Evolutionary conservation across 2,113 vertebrate genomes (phyloP).

Genomic region (Oreotrochilus melanogaster): DNA sequence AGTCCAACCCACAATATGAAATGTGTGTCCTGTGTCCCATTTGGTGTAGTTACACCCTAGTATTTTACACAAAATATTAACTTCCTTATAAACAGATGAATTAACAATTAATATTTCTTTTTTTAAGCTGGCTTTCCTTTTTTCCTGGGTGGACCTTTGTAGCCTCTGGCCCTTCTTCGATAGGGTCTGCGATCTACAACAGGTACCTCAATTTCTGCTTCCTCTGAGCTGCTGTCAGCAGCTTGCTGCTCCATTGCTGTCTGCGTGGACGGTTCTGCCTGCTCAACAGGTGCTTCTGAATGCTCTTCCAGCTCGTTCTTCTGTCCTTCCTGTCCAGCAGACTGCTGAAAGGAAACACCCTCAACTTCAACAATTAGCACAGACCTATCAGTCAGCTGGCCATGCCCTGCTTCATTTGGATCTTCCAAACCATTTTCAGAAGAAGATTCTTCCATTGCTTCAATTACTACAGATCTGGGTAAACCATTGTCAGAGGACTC

Average conservation of each 20-base stretch:
- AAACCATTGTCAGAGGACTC: conserved; percentile 70
- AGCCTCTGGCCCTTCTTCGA: conserved; percentile 82
- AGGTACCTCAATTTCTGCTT: conserved; percentile 81
- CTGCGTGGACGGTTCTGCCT: conserved; percentile 43
- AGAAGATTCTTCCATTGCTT: conserved; percentile 62
- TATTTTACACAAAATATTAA: conserved; percentile 64
- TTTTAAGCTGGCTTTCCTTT: conserved; percentile 79
- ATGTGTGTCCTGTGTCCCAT: conserved; percentile 20
- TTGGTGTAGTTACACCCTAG: conserved; percentile 56
- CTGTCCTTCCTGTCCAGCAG: conserved; percentile 63
- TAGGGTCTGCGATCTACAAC: conserved; percentile 81
- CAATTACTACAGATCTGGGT: conserved; percentile 40
- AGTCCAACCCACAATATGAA: conserved; percentile 64
- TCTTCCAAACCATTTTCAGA: conserved; percentile 75
- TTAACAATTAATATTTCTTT: background rate
- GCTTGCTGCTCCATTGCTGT: conserved; percentile 68
- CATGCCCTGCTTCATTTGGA: conserved; percentile 67
- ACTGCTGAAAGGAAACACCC: conserved; percentile 75
- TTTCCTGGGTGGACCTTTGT: conserved; percentile 83
- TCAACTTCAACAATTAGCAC: conserved; percentile 80
- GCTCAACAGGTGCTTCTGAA: conserved; percentile 73
- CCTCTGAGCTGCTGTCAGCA: conserved; percentile 82
- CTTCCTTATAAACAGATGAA: conserved; percentile 64
- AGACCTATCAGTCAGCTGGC: conserved; percentile 74
- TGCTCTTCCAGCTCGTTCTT: conserved; percentile 77